A percentile compares a stretch with the other conserved stretches of the same genome.
Conservation (phyloP, 2,113 vertebrate genomes). For the Pseudopodoces humilis region DNA sequence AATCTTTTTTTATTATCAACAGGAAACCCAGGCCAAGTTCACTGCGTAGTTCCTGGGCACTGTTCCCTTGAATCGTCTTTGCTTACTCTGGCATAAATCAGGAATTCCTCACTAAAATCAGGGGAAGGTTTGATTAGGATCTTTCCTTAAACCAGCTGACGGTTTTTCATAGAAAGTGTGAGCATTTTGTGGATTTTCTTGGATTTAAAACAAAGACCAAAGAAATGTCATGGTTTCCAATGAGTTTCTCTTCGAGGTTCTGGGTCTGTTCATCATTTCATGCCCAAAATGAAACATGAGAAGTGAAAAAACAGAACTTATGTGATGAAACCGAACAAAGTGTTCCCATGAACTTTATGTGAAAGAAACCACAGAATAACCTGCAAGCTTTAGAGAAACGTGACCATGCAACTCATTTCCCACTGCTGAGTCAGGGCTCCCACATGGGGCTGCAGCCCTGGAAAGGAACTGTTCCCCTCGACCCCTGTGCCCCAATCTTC, state of each 20-base stretch:
- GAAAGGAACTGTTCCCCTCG: background rate
- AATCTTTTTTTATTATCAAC: background rate
- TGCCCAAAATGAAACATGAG: constrained; percentile 50
- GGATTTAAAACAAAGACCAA: constrained; percentile 47
- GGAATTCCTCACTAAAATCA: background rate
- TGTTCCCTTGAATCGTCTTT: background rate
- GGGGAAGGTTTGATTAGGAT: constrained; percentile 19
- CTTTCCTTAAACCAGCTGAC: constrained; percentile 17
- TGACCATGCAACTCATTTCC: background rate
- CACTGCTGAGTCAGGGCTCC: constrained; percentile 11
- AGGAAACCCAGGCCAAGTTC: background rate
- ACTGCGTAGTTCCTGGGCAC: background rate
- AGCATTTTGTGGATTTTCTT: constrained; percentile 53
- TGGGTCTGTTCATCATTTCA: constrained; percentile 49
- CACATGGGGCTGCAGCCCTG: background rate
- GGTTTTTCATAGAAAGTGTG: constrained; percentile 39
- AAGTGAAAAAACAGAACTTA: constrained; percentile 9
- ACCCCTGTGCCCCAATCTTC: background rate
- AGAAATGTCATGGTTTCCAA: constrained; percentile 50
- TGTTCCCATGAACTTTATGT: constrained; percentile 39
- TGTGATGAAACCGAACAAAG: constrained; percentile 34
- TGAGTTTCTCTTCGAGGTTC: constrained; percentile 43
- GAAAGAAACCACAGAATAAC: constrained; percentile 13
- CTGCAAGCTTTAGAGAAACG: background rate
- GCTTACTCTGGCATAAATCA: background rate